A percentile compares a stretch with the other conserved stretches of the same genome.
These are phyloP conservation scores for Drosophila willistoni DNA, from an alignment of 1,140 invertebrate genomes.

Conservation along the genomic window DNA sequence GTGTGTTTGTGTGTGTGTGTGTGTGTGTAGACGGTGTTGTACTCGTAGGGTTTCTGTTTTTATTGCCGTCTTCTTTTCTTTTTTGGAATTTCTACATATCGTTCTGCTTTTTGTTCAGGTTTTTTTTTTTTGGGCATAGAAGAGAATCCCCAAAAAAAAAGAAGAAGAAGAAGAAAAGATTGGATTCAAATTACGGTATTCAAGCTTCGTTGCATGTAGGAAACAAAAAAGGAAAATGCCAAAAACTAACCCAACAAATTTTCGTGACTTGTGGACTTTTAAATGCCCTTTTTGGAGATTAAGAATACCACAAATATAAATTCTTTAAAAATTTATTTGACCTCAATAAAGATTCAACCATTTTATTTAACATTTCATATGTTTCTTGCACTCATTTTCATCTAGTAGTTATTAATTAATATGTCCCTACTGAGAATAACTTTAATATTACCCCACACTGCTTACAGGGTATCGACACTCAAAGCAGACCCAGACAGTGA, in stretches of 20 bases:
- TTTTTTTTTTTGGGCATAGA: conserved; percentile 13
- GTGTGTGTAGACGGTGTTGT: conserved; percentile 22
- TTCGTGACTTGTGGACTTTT: no score
- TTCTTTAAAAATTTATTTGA: no score
- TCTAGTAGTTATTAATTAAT: no score
- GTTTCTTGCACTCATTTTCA: no score
- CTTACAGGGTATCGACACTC: conserved; percentile 13
- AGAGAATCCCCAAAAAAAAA: conserved; percentile 55
- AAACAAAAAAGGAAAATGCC: conserved; percentile 40
- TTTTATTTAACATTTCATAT: no score
- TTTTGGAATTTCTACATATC: conserved; percentile 25
- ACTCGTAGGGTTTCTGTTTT: conserved; percentile 76
- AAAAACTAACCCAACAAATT: conserved; percentile 31
- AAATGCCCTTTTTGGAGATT: no score
- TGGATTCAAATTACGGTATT: conserved; percentile 80
- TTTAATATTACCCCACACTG: not conserved
- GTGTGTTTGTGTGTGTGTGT: not conserved
- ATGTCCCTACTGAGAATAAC: no score
- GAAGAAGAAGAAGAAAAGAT: conserved; percentile 33
- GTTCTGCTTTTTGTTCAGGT: conserved; percentile 33
- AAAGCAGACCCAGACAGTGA: not conserved
- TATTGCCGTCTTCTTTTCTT: conserved; percentile 59
- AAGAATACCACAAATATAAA: no score
- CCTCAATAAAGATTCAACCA: no score
- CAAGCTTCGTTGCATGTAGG: conserved; percentile 64